phyloP scores from a whole-genome alignment of 1,140 invertebrate genomes.

The Theocolax elegans region DNA sequence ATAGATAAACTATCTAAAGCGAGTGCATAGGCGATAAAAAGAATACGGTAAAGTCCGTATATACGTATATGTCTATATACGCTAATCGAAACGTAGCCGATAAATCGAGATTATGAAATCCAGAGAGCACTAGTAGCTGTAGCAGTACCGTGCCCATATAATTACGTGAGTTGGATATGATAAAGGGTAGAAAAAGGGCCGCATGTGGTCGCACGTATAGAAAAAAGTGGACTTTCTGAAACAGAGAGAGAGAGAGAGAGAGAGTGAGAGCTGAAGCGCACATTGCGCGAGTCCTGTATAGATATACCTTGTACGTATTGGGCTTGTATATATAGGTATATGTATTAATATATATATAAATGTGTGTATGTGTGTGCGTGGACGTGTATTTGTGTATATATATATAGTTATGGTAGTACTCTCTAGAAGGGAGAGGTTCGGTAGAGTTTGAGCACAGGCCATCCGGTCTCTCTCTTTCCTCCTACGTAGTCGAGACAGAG shows the following conservation, averaged over 20 bases:
- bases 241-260: no score
- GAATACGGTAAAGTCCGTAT: no score
- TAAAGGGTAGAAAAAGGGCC: background rate
- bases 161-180: background rate
- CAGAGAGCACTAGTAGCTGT: no score
- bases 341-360: background rate
- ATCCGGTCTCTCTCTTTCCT: slow-evolving; percentile 28
- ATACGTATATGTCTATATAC: no score
- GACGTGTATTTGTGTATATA: background rate
- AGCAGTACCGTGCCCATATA: background rate
- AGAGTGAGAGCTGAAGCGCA: no score
- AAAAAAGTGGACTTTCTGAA: slow-evolving; percentile 19
- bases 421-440: background rate
- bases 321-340: no score
- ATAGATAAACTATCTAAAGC: no score
- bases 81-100: no score
- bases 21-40: no score
- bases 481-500: slow-evolving; percentile 38
- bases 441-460: slow-evolving; percentile 28
- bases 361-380: background rate
- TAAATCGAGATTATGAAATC: no score
- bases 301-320: no score
- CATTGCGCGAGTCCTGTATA: no score
- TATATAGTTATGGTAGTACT: slow-evolving; percentile 1
- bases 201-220: background rate